These are phyloP conservation scores for Geotrypetes seraphini DNA, from an alignment of 2,797 vertebrate genomes.

Conservation along the genomic window DNA sequence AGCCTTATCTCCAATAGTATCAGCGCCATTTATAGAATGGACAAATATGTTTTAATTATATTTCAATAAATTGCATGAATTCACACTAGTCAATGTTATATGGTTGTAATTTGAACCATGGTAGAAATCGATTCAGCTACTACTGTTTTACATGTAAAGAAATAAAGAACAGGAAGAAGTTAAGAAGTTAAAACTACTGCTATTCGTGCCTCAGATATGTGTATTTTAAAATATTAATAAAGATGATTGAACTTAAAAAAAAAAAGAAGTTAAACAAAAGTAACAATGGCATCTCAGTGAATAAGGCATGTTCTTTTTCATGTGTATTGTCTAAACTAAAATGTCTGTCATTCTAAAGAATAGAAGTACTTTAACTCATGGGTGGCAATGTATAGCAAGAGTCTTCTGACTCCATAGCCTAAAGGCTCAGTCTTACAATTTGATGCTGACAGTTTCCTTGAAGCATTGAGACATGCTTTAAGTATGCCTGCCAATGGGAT, in stretches of 20 bases:
- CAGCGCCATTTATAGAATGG: too few species aligned
- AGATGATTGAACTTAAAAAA: too few species aligned
- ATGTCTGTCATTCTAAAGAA: constrained; percentile 49
- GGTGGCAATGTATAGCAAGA: constrained; percentile 43
- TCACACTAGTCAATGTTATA: too few species aligned
- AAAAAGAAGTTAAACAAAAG: constrained; percentile 54
- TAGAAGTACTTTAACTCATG: constrained; percentile 48
- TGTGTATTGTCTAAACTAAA: constrained; percentile 21
- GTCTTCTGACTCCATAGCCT: constrained; percentile 44
- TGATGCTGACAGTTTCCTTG: constrained; percentile 33
- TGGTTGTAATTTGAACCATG: constrained; percentile 6
- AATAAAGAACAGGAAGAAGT: constrained; percentile 41
- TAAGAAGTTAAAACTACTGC: constrained; percentile 65
- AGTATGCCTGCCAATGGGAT: constrained; percentile 40
- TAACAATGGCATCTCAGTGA: constrained; percentile 37
- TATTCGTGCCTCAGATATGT: too few species aligned
- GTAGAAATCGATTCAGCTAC: constrained; percentile 12
- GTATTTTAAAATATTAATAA: too few species aligned
- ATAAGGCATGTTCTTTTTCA: constrained; percentile 44
- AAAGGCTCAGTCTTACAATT: constrained; percentile 35
- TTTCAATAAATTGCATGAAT: too few species aligned
- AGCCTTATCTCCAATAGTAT: too few species aligned
- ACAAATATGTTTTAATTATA: too few species aligned
- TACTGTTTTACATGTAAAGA: constrained; percentile 14
- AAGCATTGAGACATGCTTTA: constrained; percentile 25